Percentiles rank a stretch among this genome's conserved stretches.
phyloP scores from a whole-genome alignment of 1,140 invertebrate species.

The Magallana gigas region DNA sequence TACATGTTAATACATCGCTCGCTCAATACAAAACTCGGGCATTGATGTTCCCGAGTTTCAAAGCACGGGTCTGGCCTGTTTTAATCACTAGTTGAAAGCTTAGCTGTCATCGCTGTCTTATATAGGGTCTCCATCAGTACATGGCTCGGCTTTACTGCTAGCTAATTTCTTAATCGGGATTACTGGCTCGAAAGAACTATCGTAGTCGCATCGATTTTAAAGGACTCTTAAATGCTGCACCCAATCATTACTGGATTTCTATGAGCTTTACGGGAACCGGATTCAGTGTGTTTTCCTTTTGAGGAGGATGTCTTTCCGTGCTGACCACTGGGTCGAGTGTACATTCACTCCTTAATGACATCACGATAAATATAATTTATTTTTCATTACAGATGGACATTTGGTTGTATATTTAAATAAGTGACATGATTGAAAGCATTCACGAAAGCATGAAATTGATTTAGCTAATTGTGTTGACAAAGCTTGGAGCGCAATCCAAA shows the following conservation, averaged over 20 bases:
- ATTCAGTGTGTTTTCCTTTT: background rate
- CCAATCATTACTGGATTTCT: background rate
- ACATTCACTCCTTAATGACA: too few species aligned
- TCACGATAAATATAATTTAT: background rate
- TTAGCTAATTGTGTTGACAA: too few species aligned
- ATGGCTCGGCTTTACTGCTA: background rate
- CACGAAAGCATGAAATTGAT: too few species aligned
- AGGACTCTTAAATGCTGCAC: background rate
- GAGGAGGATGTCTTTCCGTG: too few species aligned
- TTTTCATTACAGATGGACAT: too few species aligned
- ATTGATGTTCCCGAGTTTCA: background rate
- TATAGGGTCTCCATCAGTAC: background rate
- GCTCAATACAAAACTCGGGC: background rate
- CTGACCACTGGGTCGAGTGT: too few species aligned
- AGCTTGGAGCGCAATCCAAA: too few species aligned
- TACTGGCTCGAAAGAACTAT: background rate
- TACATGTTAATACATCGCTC: background rate
- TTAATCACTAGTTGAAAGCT: slow-evolving; percentile 4
- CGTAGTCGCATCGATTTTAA: background rate
- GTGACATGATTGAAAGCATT: too few species aligned
- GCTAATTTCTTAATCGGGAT: background rate
- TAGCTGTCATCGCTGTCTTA: background rate
- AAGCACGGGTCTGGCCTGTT: background rate
- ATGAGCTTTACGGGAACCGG: background rate
- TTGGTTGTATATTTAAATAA: too few species aligned